These are phyloP conservation scores for Buathra laborator DNA, from an alignment of 2,888 invertebrate species.

Conservation along the genomic window DNA sequence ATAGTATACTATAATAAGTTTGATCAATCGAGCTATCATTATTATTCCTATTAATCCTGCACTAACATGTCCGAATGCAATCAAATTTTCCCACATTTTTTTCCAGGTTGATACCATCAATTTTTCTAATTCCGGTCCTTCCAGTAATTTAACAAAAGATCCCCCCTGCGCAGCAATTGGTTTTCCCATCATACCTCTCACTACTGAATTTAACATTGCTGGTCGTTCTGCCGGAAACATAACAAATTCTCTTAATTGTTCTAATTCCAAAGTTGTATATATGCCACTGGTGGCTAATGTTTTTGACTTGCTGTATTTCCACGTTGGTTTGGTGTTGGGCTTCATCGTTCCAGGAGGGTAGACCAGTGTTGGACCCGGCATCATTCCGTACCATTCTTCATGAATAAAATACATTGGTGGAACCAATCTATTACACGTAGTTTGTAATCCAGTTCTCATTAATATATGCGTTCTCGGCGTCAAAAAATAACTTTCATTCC, in stretches of 20 bases:
- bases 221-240: constrained; percentile 61
- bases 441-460: constrained; percentile 64
- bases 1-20: constrained; percentile 29
- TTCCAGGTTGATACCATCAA: constrained; percentile 34
- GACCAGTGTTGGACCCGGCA: too few relatives aligned
- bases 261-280: too few relatives aligned
- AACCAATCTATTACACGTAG: constrained; percentile 65
- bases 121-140: constrained; percentile 29
- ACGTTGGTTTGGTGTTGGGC: too few relatives aligned
- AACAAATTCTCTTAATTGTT: not conserved
- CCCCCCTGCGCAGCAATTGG: not conserved
- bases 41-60: constrained; percentile 48
- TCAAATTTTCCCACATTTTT: constrained; percentile 39
- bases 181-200: constrained; percentile 53
- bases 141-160: constrained; percentile 24
- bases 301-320: too few relatives aligned
- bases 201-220: constrained; percentile 48
- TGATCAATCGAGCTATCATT: constrained; percentile 28
- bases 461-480: constrained; percentile 70
- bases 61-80: constrained; percentile 36
- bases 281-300: too few relatives aligned
- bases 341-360: too few relatives aligned
- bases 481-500: constrained; percentile 13
- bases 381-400: constrained; percentile 61
- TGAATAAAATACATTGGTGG: constrained; percentile 69